phyloP scores from a whole-genome alignment of 2,113 vertebrate genomes.

The Alexandromys fortis region DNA sequence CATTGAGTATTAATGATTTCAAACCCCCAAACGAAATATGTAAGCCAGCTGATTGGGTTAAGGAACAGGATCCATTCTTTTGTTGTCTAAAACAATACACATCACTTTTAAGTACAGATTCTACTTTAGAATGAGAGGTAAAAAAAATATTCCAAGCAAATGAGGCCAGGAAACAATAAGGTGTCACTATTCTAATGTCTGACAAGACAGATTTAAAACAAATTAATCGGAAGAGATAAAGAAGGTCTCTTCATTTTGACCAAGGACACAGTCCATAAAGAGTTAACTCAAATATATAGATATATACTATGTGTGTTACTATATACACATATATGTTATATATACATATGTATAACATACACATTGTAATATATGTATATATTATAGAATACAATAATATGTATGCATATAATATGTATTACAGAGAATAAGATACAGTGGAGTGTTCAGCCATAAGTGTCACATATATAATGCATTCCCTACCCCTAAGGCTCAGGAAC shows the following conservation, averaged over 20 bases:
- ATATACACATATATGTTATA: background rate
- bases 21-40: background rate
- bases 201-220: background rate
- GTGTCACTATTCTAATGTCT: background rate
- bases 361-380: background rate
- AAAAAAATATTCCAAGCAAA: background rate
- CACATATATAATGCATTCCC: background rate
- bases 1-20: background rate
- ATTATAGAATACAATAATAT: too few relatives aligned
- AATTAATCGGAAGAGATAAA: background rate
- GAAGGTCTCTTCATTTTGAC: background rate
- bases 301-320: too few relatives aligned
- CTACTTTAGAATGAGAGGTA: background rate
- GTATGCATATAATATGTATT: too few relatives aligned
- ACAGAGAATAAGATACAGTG: background rate
- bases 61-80: background rate
- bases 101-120: background rate
- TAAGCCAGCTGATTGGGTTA: background rate
- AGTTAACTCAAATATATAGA: background rate
- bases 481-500: background rate
- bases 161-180: background rate
- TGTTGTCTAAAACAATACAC: background rate
- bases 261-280: background rate
- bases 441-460: background rate
- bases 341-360: background rate